Evolutionary conservation across 2,888 invertebrate genomes (phyloP), one percentile per base, ranked within the genome.

Genomic region (Periphyllus acericola): DNA sequence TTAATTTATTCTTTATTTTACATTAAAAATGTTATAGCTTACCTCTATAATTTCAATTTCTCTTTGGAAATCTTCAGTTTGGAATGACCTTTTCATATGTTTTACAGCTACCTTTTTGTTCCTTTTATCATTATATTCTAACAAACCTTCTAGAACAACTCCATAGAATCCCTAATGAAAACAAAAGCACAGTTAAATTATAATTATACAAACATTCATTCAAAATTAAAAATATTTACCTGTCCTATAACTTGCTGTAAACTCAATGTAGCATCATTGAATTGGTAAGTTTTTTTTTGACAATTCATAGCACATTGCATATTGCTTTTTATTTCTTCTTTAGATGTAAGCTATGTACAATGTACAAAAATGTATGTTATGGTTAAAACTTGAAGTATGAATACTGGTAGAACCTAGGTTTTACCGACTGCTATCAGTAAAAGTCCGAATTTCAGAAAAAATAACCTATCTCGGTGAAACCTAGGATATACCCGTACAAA

Each of bases 21-120:
- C 25, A 3, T 17, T 52, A 17, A 55, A 34, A 9, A 14, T 9
- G 4, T 71, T 36, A 21, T 32, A 3, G 81, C 84, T 82, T 91
- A 96, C 96, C 93, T 96, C 95, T 96, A 98, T 97, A 90, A 98
- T 97, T 88, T 94, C 93, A 89, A 97, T 95, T 93, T 98, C 98
- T 89, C 96, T 94, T 91, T 95, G 94, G 90, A 97, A 96, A 91
- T 97, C 97, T 66, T 89, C 32, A 55, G 89, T 89, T 25, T 90
- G 89, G 32, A 89, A 93, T 75, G 92, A 91, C 36, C 93, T 92
- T 91, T 94, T 94, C 11, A 95, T 91, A 90, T 94, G 94, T 91
- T 96, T 96, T 1, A 95, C 94, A 74, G 95, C 95, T 32, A 95
- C 95, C 89, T 92, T 92, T 90, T 93, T 93, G 0, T 90, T 90